Evolutionary conservation across 92 coral and sea anemone species (phyloP).

Genomic region (Palythoa heliodiscus): DNA sequence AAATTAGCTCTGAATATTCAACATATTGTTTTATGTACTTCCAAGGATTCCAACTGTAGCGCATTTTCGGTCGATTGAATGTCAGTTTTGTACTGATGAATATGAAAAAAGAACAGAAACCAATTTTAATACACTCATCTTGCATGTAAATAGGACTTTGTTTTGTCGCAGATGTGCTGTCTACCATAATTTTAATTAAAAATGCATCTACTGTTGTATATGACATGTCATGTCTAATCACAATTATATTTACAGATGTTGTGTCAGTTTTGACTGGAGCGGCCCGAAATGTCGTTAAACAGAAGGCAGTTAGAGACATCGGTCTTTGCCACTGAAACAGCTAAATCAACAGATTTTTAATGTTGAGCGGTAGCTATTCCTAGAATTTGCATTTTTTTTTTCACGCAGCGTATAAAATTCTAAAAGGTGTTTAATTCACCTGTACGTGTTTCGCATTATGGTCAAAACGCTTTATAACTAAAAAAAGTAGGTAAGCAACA

Average conservation of each 20-base stretch:
- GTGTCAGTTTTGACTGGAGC: not conserved
- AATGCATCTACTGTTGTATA: not conserved
- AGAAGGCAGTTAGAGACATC: not conserved
- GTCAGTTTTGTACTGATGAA: too few relatives aligned
- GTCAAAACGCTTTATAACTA: not conserved
- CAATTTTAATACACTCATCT: too few relatives aligned
- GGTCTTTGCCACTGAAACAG: not conserved
- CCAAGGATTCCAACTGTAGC: too few relatives aligned
- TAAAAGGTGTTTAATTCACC: not conserved
- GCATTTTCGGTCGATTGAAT: too few relatives aligned
- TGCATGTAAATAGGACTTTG: not conserved
- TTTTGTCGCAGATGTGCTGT: slow-evolving; percentile 13
- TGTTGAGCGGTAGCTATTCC: not conserved
- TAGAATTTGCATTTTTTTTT: slow-evolving; percentile 14
- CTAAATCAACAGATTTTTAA: slow-evolving; percentile 9
- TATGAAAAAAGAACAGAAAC: too few relatives aligned
- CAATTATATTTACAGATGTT: not conserved
- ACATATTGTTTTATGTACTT: too few relatives aligned
- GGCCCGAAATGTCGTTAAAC: not conserved
- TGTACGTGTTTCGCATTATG: not conserved
- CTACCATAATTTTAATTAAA: slow-evolving; percentile 1
- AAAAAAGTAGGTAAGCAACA: not conserved
- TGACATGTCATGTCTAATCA: slow-evolving; percentile 30
- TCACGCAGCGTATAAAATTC: not conserved
- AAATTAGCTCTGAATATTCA: too few relatives aligned